Percentiles rank a stretch among this genome's conserved stretches.
Evolutionary conservation across 1,140 invertebrate genomes (phyloP).

Genomic region (Cherax quadricarinatus): DNA sequence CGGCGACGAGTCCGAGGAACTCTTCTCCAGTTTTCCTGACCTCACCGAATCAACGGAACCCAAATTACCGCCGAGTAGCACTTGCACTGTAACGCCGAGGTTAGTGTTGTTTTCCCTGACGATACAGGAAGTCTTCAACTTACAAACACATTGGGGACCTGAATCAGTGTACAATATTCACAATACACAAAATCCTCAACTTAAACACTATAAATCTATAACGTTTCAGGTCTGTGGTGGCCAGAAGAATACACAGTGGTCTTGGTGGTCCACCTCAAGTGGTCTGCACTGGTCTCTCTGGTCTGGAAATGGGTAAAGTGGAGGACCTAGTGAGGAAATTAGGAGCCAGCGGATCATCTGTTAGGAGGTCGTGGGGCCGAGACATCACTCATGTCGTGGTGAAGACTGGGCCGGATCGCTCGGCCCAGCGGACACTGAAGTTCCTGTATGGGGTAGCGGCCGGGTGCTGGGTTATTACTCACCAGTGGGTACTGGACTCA

Average conservation of each 20-base stretch:
- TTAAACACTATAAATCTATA: no score
- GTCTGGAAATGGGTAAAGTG: conserved; percentile 15
- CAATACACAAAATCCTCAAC: no score
- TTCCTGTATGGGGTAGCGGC: conserved; percentile 43
- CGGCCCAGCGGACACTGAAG: conserved; percentile 48
- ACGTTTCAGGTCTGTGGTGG: no score
- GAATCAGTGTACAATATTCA: no score
- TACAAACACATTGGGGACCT: no score
- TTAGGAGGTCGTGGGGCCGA: conserved; percentile 2
- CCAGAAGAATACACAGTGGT: background rate
- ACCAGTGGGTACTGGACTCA: conserved; percentile 44
- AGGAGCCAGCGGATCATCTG: background rate
- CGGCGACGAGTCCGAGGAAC: conserved; percentile 37
- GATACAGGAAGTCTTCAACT: no score
- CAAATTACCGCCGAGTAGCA: background rate
- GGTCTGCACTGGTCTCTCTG: conserved; percentile 33
- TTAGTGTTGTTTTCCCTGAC: background rate
- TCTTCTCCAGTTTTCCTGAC: conserved; percentile 49
- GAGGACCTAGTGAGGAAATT: conserved; percentile 22
- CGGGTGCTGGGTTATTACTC: conserved; percentile 50
- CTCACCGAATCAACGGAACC: conserved; percentile 4
- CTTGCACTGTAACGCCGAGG: background rate
- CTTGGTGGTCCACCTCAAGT: conserved; percentile 1
- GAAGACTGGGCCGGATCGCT: background rate
- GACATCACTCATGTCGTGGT: conserved; percentile 52